phyloP scores from a whole-genome alignment of 2,888 invertebrate genomes.

The Chorisops tibialis region DNA sequence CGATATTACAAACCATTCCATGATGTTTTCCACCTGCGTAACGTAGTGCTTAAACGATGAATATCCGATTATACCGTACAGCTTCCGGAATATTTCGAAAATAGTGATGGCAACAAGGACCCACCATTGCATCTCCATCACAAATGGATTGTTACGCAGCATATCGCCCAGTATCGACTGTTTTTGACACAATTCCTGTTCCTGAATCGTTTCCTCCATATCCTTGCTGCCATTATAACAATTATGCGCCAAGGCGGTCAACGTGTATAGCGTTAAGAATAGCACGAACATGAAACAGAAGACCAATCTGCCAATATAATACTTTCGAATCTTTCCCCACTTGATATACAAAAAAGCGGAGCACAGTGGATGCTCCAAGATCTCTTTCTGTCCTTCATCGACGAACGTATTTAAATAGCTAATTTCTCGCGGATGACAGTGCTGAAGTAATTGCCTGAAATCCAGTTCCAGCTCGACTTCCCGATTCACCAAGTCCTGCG shows the following conservation, averaged over 20 bases:
- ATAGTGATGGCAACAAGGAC: slow-evolving; percentile 73
- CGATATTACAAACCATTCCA: slow-evolving; percentile 82
- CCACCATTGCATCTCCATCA: slow-evolving; percentile 83
- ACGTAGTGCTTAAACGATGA: slow-evolving; percentile 78
- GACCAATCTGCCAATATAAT: slow-evolving; percentile 75
- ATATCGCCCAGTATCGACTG: slow-evolving; percentile 74
- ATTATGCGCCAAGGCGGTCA: slow-evolving; percentile 78
- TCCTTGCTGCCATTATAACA: slow-evolving; percentile 80
- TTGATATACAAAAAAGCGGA: slow-evolving; percentile 84
- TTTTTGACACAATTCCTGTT: slow-evolving; percentile 72
- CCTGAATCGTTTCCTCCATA: slow-evolving; percentile 68
- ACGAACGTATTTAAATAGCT: slow-evolving; percentile 83
- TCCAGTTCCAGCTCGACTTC: slow-evolving; percentile 80
- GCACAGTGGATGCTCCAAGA: slow-evolving; percentile 80
- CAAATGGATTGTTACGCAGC: slow-evolving; percentile 68
- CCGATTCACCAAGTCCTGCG: slow-evolving; percentile 71
- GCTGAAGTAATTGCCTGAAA: slow-evolving; percentile 76
- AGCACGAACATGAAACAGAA: slow-evolving; percentile 77
- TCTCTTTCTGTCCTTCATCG: slow-evolving; percentile 84
- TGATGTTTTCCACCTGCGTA: slow-evolving; percentile 78
- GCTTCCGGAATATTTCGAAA: slow-evolving; percentile 75
- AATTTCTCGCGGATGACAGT: slow-evolving; percentile 80
- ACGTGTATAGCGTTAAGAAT: slow-evolving; percentile 75
- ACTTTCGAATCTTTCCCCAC: slow-evolving; percentile 87
- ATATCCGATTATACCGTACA: slow-evolving; percentile 78